phyloP scores from a whole-genome alignment of 2,113 vertebrate genomes.

The Dolichallabes microphthalmus region DNA sequence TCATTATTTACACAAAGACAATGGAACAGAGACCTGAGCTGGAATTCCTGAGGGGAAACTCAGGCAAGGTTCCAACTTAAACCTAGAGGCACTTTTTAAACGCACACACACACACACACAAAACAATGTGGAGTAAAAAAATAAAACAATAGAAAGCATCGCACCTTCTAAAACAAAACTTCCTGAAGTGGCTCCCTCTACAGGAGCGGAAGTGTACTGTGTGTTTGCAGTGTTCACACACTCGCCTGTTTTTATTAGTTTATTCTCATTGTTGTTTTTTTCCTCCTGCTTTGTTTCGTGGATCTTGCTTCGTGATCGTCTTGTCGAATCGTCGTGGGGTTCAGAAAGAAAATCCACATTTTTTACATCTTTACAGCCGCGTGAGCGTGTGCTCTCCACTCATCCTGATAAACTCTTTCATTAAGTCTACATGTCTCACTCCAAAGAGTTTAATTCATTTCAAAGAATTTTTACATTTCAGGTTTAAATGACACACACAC shows the following conservation, averaged over 20 bases:
- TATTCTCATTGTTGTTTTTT: neutral
- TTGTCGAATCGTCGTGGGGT: neutral
- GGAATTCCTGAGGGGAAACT: constrained; percentile 8
- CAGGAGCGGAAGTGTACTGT: too few species aligned
- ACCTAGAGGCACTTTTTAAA: neutral
- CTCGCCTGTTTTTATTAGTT: too few species aligned
- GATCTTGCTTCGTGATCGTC: neutral
- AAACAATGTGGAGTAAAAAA: neutral
- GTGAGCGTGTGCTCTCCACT: neutral
- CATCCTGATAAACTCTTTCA: neutral
- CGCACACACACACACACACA: neutral
- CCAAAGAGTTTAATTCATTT: neutral
- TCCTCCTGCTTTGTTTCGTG: neutral
- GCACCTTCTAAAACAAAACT: neutral
- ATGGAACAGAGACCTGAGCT: neutral
- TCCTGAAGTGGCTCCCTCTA: neutral
- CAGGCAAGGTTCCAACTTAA: neutral
- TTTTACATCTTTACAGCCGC: neutral
- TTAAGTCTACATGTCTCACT: neutral
- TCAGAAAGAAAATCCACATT: neutral
- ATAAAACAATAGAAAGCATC: neutral
- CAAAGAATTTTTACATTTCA: neutral
- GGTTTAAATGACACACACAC: neutral
- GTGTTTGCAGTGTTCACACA: too few species aligned
- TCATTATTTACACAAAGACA: neutral